These are phyloP conservation scores for Apomyelois bistriatella DNA, from an alignment of 2,888 invertebrate species.

Conservation along the genomic window DNA sequence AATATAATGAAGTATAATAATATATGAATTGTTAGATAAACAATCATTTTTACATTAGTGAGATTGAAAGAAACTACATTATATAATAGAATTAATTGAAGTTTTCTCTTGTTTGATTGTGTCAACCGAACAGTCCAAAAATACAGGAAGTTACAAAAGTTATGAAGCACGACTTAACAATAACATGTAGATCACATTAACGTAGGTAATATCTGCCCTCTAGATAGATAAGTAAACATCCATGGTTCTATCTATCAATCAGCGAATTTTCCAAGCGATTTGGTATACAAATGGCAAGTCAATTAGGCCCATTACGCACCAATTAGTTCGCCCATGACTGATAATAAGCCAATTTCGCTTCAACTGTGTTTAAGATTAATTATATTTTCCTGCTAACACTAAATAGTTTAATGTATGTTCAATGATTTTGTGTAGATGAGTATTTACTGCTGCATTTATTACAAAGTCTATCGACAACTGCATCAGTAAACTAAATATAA, in stretches of 20 bases:
- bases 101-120: no score
- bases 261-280: constrained; percentile 8
- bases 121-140: no score
- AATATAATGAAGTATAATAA: neutral
- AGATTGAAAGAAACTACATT: neutral
- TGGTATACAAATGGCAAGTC: constrained; percentile 10
- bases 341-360: constrained; percentile 16
- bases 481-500: no score
- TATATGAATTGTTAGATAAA: neutral
- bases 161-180: no score
- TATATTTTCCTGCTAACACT: no score
- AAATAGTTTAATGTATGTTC: no score
- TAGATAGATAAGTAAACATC: neutral
- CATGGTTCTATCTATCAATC: neutral
- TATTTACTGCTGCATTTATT: no score
- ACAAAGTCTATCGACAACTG: no score
- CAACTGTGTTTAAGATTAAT: neutral
- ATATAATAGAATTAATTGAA: neutral
- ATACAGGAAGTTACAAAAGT: no score
- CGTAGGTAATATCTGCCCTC: neutral
- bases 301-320: constrained; percentile 18
- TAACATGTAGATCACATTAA: neutral
- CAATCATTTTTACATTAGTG: neutral
- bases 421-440: no score
- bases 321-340: constrained; percentile 16